Evolutionary conservation across 2,888 invertebrate species (phyloP), one percentile per base, ranked within the genome.

Genomic region (Cantharis rufa): DNA sequence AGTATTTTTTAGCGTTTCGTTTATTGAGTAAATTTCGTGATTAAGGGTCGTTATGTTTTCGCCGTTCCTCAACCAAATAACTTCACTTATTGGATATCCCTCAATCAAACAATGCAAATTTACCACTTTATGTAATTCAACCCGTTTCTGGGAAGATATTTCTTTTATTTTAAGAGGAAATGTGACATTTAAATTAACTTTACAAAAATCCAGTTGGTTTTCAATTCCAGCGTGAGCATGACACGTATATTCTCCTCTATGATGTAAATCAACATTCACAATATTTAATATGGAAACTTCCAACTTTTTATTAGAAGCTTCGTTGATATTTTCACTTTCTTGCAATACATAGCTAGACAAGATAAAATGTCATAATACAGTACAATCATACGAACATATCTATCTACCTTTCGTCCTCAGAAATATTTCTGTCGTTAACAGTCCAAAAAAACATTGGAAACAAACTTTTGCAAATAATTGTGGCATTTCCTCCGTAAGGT

Each of bases 161-260:
- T 89, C 82, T 70, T 89, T 82, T 75, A 93, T 88, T 85, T 86
- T 88, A 71, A 89, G 89, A 61, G 89, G 88, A 83, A 90, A 89
- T 85, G 89, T 86, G 75, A 91, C 85, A 81, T 88, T 88, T 75
- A 87, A 83, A 15, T 84, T 81, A 74, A 86, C 85, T 79, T 86
- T 82, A 70, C 82, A 83, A 73, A 88, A 83, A 82, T 85, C 86
- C 71, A 86, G 78, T 73, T 84, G 84, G 71, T 88, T 88, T 71
- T 85, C 86, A 62, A 88, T 88, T n/a, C 85, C 83, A 16, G 89
- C 89, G 83, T 89, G 89, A 16, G 89, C 89, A 83, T 89, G 89
- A 83, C 93, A 93, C 0, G 90, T 90, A 83, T 92, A 93, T 83
- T 90, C 90, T 21, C 92, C 93, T 70, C 89, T 89, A 84, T 93